Base-by-base conservation (phyloP, 2,113 vertebrate species). In the Acrocephalus arundinaceus region DNA sequence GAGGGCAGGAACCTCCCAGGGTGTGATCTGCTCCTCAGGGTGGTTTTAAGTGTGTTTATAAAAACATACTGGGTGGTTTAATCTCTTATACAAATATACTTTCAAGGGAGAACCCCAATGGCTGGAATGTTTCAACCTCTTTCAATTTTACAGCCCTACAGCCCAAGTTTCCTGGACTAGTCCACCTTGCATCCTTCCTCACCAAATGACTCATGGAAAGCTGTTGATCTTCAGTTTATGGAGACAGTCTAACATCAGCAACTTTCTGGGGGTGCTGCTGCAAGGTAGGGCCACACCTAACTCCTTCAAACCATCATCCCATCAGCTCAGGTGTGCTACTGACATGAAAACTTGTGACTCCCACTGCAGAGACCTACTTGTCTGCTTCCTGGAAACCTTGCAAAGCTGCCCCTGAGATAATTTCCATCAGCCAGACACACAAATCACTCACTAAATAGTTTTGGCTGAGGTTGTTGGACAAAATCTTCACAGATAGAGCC, bases 291-390 rank as follows among this genome's bases (percentile, higher is more conserved):
- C 65, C 30, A 20, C 23, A 31, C 21, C 41, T 66, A 30, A 45
- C 17, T 46, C 49, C 41, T 49, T 46, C 15, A 15, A 52, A 49
- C 46, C 27, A 51, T 33, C 27, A 51, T 33, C n/a, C 63, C 33
- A 6, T 23, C 71, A 76, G 16, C 33, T 55, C 45, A 75, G 45
- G 22, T 55, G 48, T 41, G 37, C 37, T 52, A 30, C 21, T 75
- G 62, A 22, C 0, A 1, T 8, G 30, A 37, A 46, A 71, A 78
- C 52, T 65, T 0, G 0, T 52, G 62, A 28, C 20, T 87, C 33
- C 33, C 39, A 28, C 18, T 3, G 10, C 51, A 43, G 55, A 89
- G 37, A 79, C 30, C 59, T 45, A 9, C 55, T 65, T 54, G 49
- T 49, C 58, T 35, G 25, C 28, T 81, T 73, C 86, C 46, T 54